Evolutionary conservation across 2,113 vertebrate species (phyloP).

Genomic region (Lontra canadensis): DNA sequence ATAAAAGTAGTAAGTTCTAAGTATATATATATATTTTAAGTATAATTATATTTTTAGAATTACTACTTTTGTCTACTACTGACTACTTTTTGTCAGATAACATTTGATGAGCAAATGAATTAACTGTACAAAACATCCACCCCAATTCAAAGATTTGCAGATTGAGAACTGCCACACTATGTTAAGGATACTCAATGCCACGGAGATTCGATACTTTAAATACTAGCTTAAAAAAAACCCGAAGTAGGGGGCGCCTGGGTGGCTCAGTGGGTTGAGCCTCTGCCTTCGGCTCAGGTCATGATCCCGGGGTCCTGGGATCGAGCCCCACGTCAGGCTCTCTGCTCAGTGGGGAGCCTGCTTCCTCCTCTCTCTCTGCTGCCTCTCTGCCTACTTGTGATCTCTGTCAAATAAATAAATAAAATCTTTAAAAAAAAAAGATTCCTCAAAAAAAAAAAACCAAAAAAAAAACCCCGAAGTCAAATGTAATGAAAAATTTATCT

Average conservation of each 20-base stretch:
- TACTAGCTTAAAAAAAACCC: not conserved
- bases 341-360: too few species aligned
- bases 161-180: not conserved
- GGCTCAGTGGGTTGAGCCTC: too few species aligned
- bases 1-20: not conserved
- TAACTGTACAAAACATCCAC: not conserved
- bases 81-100: not conserved
- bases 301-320: too few species aligned
- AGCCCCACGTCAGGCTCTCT: too few species aligned
- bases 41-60: not conserved
- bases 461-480: not conserved
- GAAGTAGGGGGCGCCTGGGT: too few species aligned
- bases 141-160: not conserved
- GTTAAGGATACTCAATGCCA: not conserved
- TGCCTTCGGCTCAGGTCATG: too few species aligned
- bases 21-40: not conserved
- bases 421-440: too few species aligned
- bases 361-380: too few species aligned
- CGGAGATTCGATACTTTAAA: not conserved
- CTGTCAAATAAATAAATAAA: too few species aligned
- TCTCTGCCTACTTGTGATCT: too few species aligned
- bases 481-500: conserved; percentile 3
- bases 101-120: conserved; percentile 8
- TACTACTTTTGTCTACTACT: not conserved
- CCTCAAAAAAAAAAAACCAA: too few species aligned